Conservation (phyloP, 2,113 vertebrate genomes). For the Clarias batrachus region DNA sequence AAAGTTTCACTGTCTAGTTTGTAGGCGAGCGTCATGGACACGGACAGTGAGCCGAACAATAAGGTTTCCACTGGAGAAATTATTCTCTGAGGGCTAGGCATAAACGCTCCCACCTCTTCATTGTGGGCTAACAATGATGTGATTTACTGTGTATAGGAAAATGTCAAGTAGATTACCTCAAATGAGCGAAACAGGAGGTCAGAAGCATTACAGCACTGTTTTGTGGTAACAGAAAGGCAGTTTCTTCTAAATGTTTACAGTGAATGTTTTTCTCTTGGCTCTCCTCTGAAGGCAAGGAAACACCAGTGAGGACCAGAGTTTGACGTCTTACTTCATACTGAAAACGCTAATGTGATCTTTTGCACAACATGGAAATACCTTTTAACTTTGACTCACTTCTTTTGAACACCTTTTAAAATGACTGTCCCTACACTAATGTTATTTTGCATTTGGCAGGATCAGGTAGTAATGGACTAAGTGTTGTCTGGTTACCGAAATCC, state of each 20-base stretch:
- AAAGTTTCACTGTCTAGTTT: neutral
- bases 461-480: neutral
- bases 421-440: neutral
- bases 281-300: neutral
- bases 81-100: neutral
- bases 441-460: neutral
- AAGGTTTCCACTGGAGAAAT: neutral
- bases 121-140: conserved; percentile 1
- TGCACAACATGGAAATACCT: neutral
- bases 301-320: neutral
- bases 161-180: conserved; percentile 2
- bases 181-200: conserved; percentile 1
- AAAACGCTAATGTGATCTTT: neutral
- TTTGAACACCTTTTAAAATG: neutral
- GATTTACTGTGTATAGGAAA: conserved; percentile 9
- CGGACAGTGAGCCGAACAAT: conserved; percentile 10
- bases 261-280: conserved; percentile 22
- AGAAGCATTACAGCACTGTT: neutral
- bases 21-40: neutral
- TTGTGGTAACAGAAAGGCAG: neutral
- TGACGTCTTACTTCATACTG: neutral
- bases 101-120: neutral
- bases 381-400: neutral
- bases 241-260: conserved; percentile 39
- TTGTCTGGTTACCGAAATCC: neutral